Percentiles rank a stretch among this genome's conserved stretches.
These are phyloP conservation scores for Eulithis testata DNA, from an alignment of 2,888 invertebrate species.

Conservation along the genomic window DNA sequence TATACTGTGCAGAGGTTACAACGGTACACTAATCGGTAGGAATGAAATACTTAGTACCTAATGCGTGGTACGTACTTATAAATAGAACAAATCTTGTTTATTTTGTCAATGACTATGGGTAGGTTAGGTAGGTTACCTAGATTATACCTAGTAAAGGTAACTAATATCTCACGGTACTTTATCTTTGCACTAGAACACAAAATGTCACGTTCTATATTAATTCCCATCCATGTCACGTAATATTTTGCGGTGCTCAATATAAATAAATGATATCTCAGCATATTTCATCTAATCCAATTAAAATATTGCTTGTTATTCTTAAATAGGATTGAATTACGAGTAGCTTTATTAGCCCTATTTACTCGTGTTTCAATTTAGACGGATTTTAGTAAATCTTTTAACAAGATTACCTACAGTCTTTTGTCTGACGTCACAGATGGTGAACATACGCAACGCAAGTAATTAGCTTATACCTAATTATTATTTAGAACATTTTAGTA, in stretches of 20 bases:
- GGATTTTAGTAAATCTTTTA: slow-evolving; percentile 13
- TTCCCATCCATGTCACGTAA: no score
- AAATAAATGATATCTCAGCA: neutral
- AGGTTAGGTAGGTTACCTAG: no score
- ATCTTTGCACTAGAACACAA: no score
- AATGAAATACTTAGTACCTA: no score
- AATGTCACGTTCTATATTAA: no score
- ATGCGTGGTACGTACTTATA: no score
- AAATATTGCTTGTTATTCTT: neutral
- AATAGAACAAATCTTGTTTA: no score
- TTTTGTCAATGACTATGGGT: no score
- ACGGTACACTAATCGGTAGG: no score
- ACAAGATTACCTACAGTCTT: slow-evolving; percentile 12
- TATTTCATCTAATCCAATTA: slow-evolving; percentile 1
- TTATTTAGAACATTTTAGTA: neutral
- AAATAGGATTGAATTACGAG: slow-evolving; percentile 12
- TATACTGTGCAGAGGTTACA: no score
- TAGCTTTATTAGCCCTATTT: slow-evolving; percentile 10
- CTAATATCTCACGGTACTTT: no score
- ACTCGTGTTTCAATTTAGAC: slow-evolving; percentile 15
- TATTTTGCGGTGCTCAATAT: neutral
- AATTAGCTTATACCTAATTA: neutral
- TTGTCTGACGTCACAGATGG: slow-evolving; percentile 5
- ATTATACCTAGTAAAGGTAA: no score
- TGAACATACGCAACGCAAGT: neutral